Evolutionary conservation across 2,113 vertebrate genomes (phyloP).

Genomic region (Turnix velox): DNA sequence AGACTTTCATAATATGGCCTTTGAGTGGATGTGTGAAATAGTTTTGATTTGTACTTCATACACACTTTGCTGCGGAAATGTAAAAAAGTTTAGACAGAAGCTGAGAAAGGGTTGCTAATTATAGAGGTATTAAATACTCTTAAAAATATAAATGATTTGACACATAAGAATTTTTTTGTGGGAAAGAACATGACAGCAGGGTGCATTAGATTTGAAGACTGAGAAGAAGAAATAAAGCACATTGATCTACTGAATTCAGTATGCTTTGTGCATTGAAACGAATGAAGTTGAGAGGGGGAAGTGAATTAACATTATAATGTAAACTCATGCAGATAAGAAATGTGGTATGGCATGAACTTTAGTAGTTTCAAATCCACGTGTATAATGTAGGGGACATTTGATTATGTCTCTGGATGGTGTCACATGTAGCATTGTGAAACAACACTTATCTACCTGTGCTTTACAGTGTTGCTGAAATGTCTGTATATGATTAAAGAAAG

Average conservation of each 20-base stretch:
- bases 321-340: neutral
- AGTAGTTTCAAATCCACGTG: neutral
- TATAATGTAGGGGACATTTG: neutral
- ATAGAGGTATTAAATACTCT: neutral
- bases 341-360: neutral
- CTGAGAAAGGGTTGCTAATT: neutral
- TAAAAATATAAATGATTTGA: neutral
- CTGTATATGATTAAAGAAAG: neutral
- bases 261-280: neutral
- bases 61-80: neutral
- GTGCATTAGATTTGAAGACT: neutral
- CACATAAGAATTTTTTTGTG: neutral
- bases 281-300: neutral
- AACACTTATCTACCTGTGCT: neutral
- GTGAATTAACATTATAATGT: neutral
- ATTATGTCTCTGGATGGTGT: neutral
- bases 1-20: rapidly evolving
- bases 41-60: neutral
- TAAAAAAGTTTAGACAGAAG: neutral
- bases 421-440: neutral
- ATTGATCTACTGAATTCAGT: neutral
- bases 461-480: neutral
- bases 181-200: neutral
- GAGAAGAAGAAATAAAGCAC: neutral
- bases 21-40: neutral